These are phyloP conservation scores for Micrastur ruficollis DNA, from an alignment of 2,797 vertebrate species.

Conservation along the genomic window DNA sequence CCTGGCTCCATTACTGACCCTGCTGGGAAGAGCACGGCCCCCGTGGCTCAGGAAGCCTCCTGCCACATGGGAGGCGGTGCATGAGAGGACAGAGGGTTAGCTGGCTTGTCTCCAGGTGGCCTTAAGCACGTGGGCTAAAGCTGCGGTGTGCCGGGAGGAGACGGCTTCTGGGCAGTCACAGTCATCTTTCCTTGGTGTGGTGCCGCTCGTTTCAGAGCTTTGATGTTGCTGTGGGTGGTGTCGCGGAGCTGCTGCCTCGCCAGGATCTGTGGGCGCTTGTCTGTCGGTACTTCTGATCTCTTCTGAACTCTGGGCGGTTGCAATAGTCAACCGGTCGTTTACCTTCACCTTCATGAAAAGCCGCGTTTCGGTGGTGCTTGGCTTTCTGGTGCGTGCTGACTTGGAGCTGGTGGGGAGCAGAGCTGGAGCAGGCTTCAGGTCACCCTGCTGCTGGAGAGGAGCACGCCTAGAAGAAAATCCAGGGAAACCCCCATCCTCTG, in stretches of 20 bases:
- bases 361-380: neutral
- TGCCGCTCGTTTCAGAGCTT: neutral
- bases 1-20: neutral
- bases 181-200: accelerated
- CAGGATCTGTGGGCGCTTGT: neutral
- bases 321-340: neutral
- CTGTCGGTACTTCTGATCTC: neutral
- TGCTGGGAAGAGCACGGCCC: neutral
- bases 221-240: neutral
- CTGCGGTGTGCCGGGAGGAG: neutral
- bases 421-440: neutral
- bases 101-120: neutral
- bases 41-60: neutral
- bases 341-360: neutral
- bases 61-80: neutral
- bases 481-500: neutral
- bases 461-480: neutral
- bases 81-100: neutral
- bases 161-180: neutral
- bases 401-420: neutral
- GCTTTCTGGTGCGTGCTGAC: neutral
- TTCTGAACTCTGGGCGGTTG: neutral
- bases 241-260: neutral
- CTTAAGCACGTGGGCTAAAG: neutral
- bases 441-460: neutral